A percentile compares a stretch with the other conserved stretches of the same genome.
phyloP scores from a whole-genome alignment of 2,888 invertebrate species.

The Oligia strigilis region DNA sequence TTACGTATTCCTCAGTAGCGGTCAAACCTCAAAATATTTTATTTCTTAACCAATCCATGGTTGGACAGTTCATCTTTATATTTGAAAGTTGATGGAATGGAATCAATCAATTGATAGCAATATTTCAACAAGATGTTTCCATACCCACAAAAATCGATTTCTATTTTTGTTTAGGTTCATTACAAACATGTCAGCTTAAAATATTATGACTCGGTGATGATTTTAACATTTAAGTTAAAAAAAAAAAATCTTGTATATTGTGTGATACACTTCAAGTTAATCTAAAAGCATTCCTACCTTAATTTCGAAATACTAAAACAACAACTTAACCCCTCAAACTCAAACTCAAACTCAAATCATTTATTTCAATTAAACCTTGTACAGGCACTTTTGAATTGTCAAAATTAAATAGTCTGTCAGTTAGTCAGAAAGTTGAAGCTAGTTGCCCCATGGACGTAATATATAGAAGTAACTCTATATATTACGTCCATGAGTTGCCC shows the following conservation, averaged over 20 bases:
- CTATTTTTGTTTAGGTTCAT: not conserved
- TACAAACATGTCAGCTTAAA: not conserved
- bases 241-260: not conserved
- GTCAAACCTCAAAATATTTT: not conserved
- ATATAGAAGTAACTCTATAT: too few relatives aligned
- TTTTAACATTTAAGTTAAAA: not conserved
- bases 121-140: not conserved
- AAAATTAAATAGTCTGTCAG: too few relatives aligned
- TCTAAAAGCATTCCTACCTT: too few relatives aligned
- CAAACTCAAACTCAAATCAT: too few relatives aligned
- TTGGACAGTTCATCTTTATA: not conserved
- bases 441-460: too few relatives aligned
- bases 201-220: not conserved
- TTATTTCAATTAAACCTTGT: too few relatives aligned
- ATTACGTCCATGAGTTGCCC: too few relatives aligned
- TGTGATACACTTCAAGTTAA: not conserved
- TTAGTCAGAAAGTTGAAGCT: too few relatives aligned
- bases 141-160: not conserved
- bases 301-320: not conserved
- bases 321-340: too few relatives aligned
- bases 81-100: not conserved
- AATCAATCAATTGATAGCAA: not conserved
- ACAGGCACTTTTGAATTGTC: too few relatives aligned
- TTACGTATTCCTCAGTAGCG: too few relatives aligned
- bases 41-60: not conserved